Conservation (phyloP, 2,113 vertebrate species). For the Phrynosoma blainvillii region DNA sequence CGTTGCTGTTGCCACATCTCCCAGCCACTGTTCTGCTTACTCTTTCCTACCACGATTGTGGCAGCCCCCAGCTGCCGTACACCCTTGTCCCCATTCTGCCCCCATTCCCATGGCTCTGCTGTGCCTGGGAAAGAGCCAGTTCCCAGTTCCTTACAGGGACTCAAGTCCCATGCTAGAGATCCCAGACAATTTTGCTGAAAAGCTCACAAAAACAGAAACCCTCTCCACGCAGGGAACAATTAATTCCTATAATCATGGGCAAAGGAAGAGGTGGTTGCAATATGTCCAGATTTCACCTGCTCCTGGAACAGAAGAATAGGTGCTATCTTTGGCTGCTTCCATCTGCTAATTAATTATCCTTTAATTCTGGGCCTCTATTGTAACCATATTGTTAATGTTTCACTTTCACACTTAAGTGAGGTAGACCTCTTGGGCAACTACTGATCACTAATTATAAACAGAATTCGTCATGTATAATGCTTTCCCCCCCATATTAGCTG, state of each 20-base stretch:
- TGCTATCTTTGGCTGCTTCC: neutral
- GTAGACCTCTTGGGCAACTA: neutral
- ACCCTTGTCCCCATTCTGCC: neutral
- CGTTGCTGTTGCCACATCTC: neutral
- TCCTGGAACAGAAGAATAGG: neutral
- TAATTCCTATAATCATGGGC: neutral
- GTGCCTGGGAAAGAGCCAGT: neutral
- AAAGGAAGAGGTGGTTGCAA: neutral
- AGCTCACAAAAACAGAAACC: neutral
- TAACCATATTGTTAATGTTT: neutral
- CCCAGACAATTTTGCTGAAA: no score
- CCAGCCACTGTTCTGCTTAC: no score
- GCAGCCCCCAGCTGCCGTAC: neutral
- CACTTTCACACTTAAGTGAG: neutral
- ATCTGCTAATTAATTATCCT: neutral
- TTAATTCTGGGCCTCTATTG: neutral
- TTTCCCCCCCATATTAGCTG: neutral
- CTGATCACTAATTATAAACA: neutral
- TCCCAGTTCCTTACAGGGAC: neutral
- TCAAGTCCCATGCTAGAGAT: neutral
- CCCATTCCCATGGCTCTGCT: neutral
- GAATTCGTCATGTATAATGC: accelerated
- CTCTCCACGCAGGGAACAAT: neutral
- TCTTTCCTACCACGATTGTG: neutral
- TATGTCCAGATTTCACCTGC: neutral